Evolutionary conservation across 2,113 vertebrate species (phyloP), one percentile per base, ranked within the genome.

Genomic region (Ochotona princeps): DNA sequence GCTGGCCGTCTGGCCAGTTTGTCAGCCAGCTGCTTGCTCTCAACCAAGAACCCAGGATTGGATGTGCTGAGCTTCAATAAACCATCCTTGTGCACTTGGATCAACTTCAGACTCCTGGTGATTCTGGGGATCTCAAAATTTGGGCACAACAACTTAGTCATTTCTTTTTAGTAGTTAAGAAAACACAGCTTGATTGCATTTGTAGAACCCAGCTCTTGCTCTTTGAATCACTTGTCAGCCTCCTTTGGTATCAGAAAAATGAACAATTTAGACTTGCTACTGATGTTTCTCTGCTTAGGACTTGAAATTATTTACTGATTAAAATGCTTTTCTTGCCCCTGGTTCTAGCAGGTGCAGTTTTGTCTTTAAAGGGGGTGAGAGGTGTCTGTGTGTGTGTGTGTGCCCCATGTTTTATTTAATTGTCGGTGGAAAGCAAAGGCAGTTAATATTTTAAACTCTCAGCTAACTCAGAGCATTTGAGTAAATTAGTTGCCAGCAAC

Each of bases 401-500:
- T 75, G 32, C 25, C 35, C 79, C 26, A 83, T 67, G 20, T 89
- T 79, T 81, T 17, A 14, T 91, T 94, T 72, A 35, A 15, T 69
- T 79, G 30, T 28, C 11, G 8, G 38, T 20, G 83, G 21, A 57
- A 18, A 57, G 54, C 18, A 18, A 25, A 10, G 25, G 11, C 60
- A 44, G 60, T 87, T 89, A 74, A 51, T 82, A 90, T 90, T 95
- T 95, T 90, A 83, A 75, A 92, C 30, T 81, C 23, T 76, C 23
- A 47, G 15, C 49, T 91, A 38, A 63, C 65, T 93, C 44, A 3
- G 25, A 25, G 25, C 67, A 83, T 38, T 92, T 28, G 25, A 80
- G 70, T 93, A 85, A 93, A 88, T 95, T 60, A 92, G 76, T 91
- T 91, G 76, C 66, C 72, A 91, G 63, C 72, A 90, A 54, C 38